Conservation (phyloP, 2,113 vertebrate genomes). For the Mionectes macconnelli region DNA sequence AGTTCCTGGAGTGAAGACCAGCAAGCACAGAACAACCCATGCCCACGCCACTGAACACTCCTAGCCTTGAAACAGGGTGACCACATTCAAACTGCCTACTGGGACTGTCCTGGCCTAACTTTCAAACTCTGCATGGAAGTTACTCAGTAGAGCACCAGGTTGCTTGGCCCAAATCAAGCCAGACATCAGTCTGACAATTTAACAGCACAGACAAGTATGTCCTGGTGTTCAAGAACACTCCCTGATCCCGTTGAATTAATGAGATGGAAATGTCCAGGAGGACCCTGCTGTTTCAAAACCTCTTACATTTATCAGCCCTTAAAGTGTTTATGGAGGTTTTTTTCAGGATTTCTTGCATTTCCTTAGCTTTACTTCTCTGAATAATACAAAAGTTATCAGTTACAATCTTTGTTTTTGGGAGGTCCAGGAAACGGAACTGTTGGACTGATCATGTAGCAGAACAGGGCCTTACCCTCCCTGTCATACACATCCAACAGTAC, state of each 20-base stretch:
- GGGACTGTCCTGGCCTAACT: not conserved
- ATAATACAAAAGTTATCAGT: not conserved
- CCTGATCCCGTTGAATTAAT: not conserved
- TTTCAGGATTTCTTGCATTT: accelerated
- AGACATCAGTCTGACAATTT: not conserved
- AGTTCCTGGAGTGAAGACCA: not conserved
- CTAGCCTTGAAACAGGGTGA: not conserved
- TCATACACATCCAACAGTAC: not conserved
- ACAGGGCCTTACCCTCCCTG: not conserved
- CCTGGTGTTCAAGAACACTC: not conserved
- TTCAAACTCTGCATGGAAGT: not conserved
- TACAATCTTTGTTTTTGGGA: not conserved
- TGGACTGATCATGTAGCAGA: not conserved
- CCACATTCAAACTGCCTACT: not conserved
- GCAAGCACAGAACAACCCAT: not conserved
- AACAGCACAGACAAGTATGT: not conserved
- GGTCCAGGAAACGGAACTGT: not conserved
- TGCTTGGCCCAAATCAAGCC: not conserved
- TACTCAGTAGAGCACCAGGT: not conserved
- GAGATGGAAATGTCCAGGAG: not conserved
- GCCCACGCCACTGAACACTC: accelerated
- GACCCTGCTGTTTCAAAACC: not conserved
- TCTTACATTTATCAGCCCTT: not conserved
- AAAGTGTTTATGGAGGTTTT: not conserved
- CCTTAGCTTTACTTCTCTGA: not conserved